These are phyloP conservation scores for Pinctada fucata DNA, from an alignment of 2,888 invertebrate genomes.

Conservation along the genomic window DNA sequence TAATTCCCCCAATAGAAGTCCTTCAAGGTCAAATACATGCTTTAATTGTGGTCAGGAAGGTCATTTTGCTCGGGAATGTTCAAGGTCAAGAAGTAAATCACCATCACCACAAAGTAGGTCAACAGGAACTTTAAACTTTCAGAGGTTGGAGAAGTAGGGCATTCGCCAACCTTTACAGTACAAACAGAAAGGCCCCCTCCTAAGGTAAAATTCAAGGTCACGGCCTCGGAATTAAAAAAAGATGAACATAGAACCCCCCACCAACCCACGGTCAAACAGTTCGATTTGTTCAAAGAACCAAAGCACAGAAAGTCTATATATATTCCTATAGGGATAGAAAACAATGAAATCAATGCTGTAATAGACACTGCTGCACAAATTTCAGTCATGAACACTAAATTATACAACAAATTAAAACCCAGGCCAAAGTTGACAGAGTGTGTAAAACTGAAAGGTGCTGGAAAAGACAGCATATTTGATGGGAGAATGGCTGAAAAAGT, in stretches of 20 bases:
- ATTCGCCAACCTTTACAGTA: background rate
- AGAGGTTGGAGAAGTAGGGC: background rate
- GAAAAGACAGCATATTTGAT: background rate
- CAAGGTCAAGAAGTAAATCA: constrained; percentile 12
- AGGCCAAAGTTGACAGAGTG: background rate
- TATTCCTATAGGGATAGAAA: background rate
- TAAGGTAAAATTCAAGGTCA: background rate
- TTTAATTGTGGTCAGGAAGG: constrained; percentile 13
- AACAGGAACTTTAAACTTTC: background rate
- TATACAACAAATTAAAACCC: background rate
- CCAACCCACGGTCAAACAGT: no score
- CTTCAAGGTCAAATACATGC: no score
- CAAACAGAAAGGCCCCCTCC: background rate
- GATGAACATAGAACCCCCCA: no score
- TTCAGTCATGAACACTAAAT: constrained; percentile 6
- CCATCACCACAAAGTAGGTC: constrained; percentile 4
- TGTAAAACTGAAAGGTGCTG: constrained; percentile 12
- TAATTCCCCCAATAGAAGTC: background rate
- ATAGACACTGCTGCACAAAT: constrained; percentile 16
- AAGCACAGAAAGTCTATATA: background rate
- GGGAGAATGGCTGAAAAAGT: background rate
- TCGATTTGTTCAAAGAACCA: background rate
- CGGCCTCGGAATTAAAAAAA: background rate
- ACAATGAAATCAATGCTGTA: background rate
- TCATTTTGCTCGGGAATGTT: constrained; percentile 9